Evolutionary conservation across 2,797 vertebrate species (phyloP), one percentile per base, ranked within the genome.

Genomic region (Champsocephalus gunnari): DNA sequence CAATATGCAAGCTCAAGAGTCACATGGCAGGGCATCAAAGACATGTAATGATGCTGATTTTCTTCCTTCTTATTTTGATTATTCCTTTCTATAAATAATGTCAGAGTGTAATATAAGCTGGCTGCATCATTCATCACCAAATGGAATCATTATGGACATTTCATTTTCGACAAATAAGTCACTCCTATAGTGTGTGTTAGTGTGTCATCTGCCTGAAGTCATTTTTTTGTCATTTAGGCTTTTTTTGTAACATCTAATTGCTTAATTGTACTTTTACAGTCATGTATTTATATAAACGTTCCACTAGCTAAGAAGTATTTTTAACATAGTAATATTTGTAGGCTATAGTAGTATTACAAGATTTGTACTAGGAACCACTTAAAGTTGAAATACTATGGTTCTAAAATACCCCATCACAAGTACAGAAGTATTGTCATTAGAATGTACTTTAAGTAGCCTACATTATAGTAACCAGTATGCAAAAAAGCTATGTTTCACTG

Each of bases 1-100:
- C 74, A 84, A 63, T 64, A 60, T 70, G 47, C 61, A 17, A 64
- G 54, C 65, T 73, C 66, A 67, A 67, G 51, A 72, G 85, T 87
- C 85, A 90, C 80, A 71, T 75, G 82, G 28, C 28, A 28, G 38
- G 16, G 9, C 14, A 13, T 84, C 2, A 38, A 38, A 66, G 47
- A 64, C 48, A 69, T 45, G 47, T 21, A 8, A 71, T 65, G 66
- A 57, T 71, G 73, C 34, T 71, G 66, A 77, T 75, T 56, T 58
- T 80, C 77, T 84, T 62, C 24, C 24, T 10, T 10, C 28, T 66
- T 3, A 14, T n/a, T 43, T 50, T 28, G 17, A 61, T 54, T 10
- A 24, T 49, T 3, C 17, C 10, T 32, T 17, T 60, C 6, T 50
- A 41, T 50, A 74, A 80, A 73, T 62, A 49, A 48, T 58, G 34